Conservation (phyloP, 35 echinoderm and acorn worm species). For the Heliocidaris erythrogramma region DNA sequence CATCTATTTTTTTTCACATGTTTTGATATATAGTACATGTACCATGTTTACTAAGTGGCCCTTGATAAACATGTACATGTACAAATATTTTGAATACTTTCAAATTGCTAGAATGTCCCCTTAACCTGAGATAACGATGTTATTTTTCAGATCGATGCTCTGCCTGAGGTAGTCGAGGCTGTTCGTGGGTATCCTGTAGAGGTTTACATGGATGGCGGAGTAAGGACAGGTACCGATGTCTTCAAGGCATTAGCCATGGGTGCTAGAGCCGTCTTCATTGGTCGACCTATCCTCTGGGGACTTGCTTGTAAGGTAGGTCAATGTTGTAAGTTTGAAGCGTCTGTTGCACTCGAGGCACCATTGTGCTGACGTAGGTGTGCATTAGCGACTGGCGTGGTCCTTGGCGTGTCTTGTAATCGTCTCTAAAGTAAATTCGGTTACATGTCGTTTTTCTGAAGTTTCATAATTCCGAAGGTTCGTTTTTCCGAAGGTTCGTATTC, state of each 20-base stretch:
- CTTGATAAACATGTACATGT: too few species aligned
- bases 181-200: conserved; percentile 12
- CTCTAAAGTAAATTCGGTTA: background rate
- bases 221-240: conserved; percentile 32
- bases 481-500: too few species aligned
- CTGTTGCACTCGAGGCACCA: background rate
- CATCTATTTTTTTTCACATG: too few species aligned
- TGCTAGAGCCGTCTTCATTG: conserved; percentile 45
- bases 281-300: conserved; percentile 27
- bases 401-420: background rate
- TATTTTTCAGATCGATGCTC: conserved; percentile 28
- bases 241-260: conserved; percentile 48
- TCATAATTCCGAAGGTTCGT: too few species aligned
- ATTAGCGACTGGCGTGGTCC: background rate
- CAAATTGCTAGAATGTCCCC: too few species aligned
- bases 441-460: too few species aligned
- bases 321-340: background rate
- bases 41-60: too few species aligned
- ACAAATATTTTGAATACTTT: too few species aligned
- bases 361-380: background rate
- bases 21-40: too few species aligned
- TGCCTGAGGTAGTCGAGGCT: conserved; percentile 35
- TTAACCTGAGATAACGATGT: too few species aligned
- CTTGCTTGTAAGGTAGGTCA: conserved; percentile 32
- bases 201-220: conserved; percentile 45